These are phyloP conservation scores for Triops cancriformis DNA, from an alignment of 1,140 invertebrate genomes.

Conservation along the genomic window DNA sequence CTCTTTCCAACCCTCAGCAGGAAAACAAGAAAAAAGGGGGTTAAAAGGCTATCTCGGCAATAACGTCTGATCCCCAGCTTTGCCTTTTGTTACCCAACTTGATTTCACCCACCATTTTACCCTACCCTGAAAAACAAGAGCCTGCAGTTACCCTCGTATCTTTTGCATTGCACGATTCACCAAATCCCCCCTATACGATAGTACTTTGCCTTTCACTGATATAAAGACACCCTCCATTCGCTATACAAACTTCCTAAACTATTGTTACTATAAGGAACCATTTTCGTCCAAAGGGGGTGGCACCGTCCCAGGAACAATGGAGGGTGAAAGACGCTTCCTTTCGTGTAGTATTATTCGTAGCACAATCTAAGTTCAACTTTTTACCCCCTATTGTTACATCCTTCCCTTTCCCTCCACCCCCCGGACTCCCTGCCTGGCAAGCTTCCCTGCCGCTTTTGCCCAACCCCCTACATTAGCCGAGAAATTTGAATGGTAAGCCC, in stretches of 20 bases:
- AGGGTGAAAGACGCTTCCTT: not conserved
- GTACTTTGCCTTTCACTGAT: not conserved
- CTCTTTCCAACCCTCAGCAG: not conserved
- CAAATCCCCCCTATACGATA: not conserved
- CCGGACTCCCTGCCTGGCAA: not conserved
- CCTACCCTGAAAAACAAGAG: not conserved
- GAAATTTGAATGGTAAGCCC: slow-evolving; percentile 5
- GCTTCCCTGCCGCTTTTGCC: not conserved
- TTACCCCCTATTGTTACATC: slow-evolving; percentile 1
- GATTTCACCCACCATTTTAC: not conserved
- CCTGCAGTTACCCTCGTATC: not conserved
- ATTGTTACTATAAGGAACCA: not conserved
- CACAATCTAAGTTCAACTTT: not conserved
- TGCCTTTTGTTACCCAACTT: not conserved
- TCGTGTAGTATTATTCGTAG: not conserved
- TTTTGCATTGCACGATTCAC: not conserved
- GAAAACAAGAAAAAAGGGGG: not conserved
- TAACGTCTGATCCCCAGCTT: not conserved
- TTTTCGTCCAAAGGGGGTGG: not conserved
- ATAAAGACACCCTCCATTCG: not conserved
- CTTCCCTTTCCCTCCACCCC: too few relatives aligned
- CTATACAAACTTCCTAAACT: not conserved
- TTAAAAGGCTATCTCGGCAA: not conserved
- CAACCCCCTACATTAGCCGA: not conserved
- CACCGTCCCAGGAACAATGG: not conserved